These are phyloP conservation scores for Reinhardtius hippoglossoides DNA, from an alignment of 2,113 vertebrate genomes.

Conservation along the genomic window DNA sequence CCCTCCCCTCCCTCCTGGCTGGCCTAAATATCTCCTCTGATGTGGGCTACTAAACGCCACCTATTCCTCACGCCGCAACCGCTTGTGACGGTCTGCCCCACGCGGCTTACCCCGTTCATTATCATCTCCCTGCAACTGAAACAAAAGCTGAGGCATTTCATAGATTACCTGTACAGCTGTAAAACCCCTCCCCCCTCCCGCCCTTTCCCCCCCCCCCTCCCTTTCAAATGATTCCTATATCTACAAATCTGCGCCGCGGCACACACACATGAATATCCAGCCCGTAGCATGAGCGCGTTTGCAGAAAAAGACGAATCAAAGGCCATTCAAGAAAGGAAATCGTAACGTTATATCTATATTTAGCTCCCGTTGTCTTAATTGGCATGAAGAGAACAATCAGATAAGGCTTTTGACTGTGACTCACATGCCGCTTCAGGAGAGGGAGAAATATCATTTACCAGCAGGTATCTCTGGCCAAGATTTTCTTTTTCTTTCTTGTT, in stretches of 20 bases:
- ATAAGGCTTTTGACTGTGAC: slow-evolving; percentile 71
- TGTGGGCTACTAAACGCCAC: slow-evolving; percentile 57
- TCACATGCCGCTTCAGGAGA: slow-evolving; percentile 66
- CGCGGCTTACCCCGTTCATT: slow-evolving; percentile 35
- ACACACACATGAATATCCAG: slow-evolving; percentile 53
- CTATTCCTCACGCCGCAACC: slow-evolving; percentile 32
- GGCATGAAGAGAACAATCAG: slow-evolving; percentile 80
- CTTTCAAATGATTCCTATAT: slow-evolving; percentile 52
- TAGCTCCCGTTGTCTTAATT: slow-evolving; percentile 78
- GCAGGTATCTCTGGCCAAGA: slow-evolving; percentile 40
- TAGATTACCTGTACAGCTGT: slow-evolving; percentile 59
- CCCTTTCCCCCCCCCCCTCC: neutral
- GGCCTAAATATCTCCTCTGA: slow-evolving; percentile 54
- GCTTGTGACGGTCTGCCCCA: slow-evolving; percentile 8
- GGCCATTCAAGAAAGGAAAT: slow-evolving; percentile 74
- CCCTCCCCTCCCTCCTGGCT: slow-evolving; percentile 13
- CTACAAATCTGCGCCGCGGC: slow-evolving; percentile 55
- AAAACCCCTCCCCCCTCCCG: neutral
- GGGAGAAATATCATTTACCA: slow-evolving; percentile 55
- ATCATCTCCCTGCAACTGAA: slow-evolving; percentile 43
- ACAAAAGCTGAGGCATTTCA: slow-evolving; percentile 62
- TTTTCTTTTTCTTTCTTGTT: neutral
- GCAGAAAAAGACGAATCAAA: slow-evolving; percentile 59
- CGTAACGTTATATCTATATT: slow-evolving; percentile 73
- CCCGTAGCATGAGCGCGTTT: slow-evolving; percentile 43